Conservation (phyloP, 2,113 vertebrate genomes). For the Syrrhaptes paradoxus region DNA sequence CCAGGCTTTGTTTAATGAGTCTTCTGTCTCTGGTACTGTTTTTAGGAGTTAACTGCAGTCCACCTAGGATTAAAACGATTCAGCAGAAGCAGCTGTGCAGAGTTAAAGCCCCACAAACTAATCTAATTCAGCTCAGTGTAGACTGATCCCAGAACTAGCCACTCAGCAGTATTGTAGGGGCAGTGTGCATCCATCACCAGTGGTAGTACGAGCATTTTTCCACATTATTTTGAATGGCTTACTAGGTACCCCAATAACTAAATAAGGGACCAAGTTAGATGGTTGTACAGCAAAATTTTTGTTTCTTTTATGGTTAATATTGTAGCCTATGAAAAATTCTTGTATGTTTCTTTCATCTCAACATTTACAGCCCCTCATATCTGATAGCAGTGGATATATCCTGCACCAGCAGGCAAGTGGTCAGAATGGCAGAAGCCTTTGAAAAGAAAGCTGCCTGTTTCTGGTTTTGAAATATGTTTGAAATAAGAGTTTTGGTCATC, state of each 20-base stretch:
- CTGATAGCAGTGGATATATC: neutral
- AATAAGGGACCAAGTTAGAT: neutral
- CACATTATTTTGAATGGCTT: neutral
- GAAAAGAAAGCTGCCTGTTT: neutral
- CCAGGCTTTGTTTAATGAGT: neutral
- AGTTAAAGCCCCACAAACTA: neutral
- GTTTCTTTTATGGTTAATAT: neutral
- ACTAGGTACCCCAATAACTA: neutral
- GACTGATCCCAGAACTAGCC: neutral
- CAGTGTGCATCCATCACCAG: neutral
- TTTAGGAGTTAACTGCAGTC: neutral
- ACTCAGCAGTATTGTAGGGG: neutral
- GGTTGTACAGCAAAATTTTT: neutral
- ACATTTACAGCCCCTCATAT: neutral
- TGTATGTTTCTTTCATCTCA: neutral
- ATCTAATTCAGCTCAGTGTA: neutral
- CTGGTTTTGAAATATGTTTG: neutral
- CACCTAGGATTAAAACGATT: neutral
- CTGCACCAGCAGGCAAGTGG: neutral
- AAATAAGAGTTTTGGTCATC: neutral
- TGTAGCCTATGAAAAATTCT: neutral
- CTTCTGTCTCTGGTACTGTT: neutral
- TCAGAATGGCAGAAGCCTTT: neutral
- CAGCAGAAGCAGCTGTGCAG: neutral
- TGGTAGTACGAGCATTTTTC: neutral